Percentiles rank a stretch among this genome's conserved stretches.
Evolutionary conservation across 2,888 invertebrate genomes (phyloP).

Genomic region (Chymomyza caudatula): DNA sequence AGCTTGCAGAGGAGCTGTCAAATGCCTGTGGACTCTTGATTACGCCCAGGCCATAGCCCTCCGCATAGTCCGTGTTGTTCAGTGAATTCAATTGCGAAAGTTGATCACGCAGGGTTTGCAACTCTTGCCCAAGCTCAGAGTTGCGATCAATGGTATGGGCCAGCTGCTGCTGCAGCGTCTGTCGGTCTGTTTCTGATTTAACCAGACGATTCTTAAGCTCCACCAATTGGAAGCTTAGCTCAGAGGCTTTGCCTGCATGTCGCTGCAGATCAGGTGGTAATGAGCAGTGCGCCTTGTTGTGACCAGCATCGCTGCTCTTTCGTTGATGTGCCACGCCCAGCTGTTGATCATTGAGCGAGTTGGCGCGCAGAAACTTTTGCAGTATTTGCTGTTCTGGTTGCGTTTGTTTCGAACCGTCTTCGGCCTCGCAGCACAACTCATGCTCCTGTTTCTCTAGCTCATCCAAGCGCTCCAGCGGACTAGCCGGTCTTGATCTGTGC

Average conservation of each 20-base stretch:
- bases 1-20: slow-evolving; percentile 69
- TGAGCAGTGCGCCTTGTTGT: slow-evolving; percentile 59
- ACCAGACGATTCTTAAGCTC: slow-evolving; percentile 79
- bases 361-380: slow-evolving; percentile 69
- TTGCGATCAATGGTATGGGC: slow-evolving; percentile 81
- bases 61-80: slow-evolving; percentile 79
- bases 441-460: slow-evolving; percentile 63
- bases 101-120: slow-evolving; percentile 77
- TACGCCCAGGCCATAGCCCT: slow-evolving; percentile 79
- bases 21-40: slow-evolving; percentile 66
- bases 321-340: slow-evolving; percentile 51
- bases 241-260: slow-evolving; percentile 68
- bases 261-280: slow-evolving; percentile 75
- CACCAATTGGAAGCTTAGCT: slow-evolving; percentile 80
- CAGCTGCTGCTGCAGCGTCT: slow-evolving; percentile 81
- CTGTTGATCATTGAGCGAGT: slow-evolving; percentile 75
- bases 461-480: slow-evolving; percentile 60
- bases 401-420: slow-evolving; percentile 62
- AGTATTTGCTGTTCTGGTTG: slow-evolving; percentile 48
- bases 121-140: slow-evolving; percentile 80
- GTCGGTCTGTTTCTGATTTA: slow-evolving; percentile 77
- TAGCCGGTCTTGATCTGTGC: slow-evolving; percentile 36
- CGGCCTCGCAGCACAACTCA: slow-evolving; percentile 61
- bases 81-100: slow-evolving; percentile 77
- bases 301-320: slow-evolving; percentile 36